Evolutionary conservation across 2,888 invertebrate species (phyloP), one percentile per base, ranked within the genome.

Genomic region (Zaprionus bogoriensis): DNA sequence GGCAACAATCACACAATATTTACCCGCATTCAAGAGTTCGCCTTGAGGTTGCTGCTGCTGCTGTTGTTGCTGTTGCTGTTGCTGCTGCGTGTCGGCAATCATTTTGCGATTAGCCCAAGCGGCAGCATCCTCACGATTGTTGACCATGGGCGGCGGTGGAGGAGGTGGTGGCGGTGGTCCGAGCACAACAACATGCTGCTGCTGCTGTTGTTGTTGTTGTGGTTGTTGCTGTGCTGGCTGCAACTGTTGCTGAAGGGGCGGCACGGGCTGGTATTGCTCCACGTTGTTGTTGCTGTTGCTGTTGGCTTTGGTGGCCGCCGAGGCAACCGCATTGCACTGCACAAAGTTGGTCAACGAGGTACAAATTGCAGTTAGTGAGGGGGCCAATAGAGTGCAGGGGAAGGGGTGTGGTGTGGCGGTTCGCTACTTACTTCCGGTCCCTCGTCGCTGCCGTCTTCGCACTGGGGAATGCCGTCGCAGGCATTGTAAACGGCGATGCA

Each of bases 401-500:
- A 7, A n/a, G 7, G 17, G 28, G 9, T 9, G 17, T 12, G 44
- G 53, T 14, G 12, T 20, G 12, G 28, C 2, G n/a, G n/a, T n/a
- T n/a, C n/a, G 12, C 2, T 7, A 80, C 80, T 74, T 45, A 97
- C 92, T 91, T 97, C 97, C 23, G 95, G 94, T 47, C 95, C 96
- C 92, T 98, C 98, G 91, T 98, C 98, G 88, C 97, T 97, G 72
- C 95, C 96, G 92, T 98, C 98, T 1, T 95, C 93, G 91, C 96
- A 97, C 91, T 98, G 97, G 22, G 97, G 95, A 79, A 98, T 96
- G 50, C 97, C 97, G 91, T 98, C 97, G 88, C 98, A 98, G 6
- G 96, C 97, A 91, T 98, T 98, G 92, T 98, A 98, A 80, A 98
- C 93, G 4, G 97, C 98, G 84, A 98, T 97, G 90, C 98, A 98